phyloP scores from a whole-genome alignment of 92 coral and sea anemone genomes.

The Palythoa heliodiscus region DNA sequence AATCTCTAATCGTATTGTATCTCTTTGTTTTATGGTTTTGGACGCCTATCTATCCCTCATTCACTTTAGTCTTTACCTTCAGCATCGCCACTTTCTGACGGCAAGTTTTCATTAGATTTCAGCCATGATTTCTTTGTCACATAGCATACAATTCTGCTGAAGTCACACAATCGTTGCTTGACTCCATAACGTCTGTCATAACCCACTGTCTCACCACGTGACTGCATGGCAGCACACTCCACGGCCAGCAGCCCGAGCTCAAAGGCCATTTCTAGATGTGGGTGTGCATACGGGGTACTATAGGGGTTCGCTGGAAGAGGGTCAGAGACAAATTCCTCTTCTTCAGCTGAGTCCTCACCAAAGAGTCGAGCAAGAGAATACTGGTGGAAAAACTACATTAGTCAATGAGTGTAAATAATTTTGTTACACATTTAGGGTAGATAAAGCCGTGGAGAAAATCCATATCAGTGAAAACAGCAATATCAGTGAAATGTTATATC shows the following conservation, averaged over 20 bases:
- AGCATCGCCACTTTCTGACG: neutral
- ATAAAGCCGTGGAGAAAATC: too few species aligned
- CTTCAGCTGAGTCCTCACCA: conserved; percentile 1
- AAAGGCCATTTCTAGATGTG: conserved; percentile 61
- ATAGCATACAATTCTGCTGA: conserved; percentile 22
- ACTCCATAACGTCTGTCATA: neutral
- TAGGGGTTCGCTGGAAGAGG: conserved; percentile 16
- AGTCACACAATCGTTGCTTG: neutral
- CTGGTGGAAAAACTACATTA: neutral
- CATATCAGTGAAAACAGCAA: too few species aligned
- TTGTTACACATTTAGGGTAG: too few species aligned
- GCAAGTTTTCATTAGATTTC: neutral
- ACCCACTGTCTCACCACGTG: neutral
- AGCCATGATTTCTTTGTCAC: conserved; percentile 25
- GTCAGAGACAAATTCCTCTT: neutral
- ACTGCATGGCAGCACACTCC: conserved; percentile 1
- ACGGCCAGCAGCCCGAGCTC: conserved; percentile 63
- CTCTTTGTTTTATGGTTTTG: too few species aligned
- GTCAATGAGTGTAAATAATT: neutral
- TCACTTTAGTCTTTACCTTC: neutral
- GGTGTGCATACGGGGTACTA: conserved; percentile 28
- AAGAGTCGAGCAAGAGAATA: conserved; percentile 6
- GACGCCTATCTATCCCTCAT: neutral
- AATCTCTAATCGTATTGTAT: too few species aligned
- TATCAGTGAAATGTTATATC: too few species aligned